A percentile compares a stretch with the other conserved stretches of the same genome.
Evolutionary conservation across 2,113 vertebrate genomes (phyloP).

Genomic region (Muscicapa adusta): DNA sequence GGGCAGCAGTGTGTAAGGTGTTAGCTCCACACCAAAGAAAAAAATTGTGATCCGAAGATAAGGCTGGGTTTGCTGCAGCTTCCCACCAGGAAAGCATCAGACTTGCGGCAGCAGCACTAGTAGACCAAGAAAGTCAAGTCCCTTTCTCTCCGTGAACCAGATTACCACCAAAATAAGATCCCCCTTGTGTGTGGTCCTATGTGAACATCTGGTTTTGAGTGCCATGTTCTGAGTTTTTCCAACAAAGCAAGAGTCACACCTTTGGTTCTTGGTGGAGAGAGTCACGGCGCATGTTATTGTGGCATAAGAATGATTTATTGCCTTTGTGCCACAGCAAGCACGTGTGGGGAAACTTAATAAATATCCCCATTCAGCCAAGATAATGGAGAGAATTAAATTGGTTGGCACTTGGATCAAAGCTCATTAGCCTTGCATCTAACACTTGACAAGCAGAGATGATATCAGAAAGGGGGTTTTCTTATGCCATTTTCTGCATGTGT

Average conservation of each 20-base stretch:
- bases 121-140: neutral
- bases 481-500: neutral
- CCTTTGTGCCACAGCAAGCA: neutral
- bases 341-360: conserved; percentile 32
- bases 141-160: neutral
- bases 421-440: conserved; percentile 18
- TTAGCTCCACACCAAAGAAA: neutral
- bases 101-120: neutral
- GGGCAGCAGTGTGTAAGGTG: neutral
- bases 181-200: neutral
- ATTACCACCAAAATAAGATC: neutral
- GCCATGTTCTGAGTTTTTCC: neutral
- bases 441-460: conserved; percentile 33
- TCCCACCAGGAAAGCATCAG: neutral
- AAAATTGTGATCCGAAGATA: neutral
- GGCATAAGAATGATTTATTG: neutral
- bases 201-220: neutral
- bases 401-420: conserved; percentile 33
- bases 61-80: neutral
- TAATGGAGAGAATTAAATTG: conserved; percentile 39
- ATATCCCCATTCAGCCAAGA: conserved; percentile 16
- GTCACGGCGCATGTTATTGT: neutral
- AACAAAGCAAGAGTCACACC: neutral
- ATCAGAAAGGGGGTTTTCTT: conserved; percentile 7
- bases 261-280: neutral